phyloP scores from a whole-genome alignment of 1,140 invertebrate species.

The Calycopis cecrops region DNA sequence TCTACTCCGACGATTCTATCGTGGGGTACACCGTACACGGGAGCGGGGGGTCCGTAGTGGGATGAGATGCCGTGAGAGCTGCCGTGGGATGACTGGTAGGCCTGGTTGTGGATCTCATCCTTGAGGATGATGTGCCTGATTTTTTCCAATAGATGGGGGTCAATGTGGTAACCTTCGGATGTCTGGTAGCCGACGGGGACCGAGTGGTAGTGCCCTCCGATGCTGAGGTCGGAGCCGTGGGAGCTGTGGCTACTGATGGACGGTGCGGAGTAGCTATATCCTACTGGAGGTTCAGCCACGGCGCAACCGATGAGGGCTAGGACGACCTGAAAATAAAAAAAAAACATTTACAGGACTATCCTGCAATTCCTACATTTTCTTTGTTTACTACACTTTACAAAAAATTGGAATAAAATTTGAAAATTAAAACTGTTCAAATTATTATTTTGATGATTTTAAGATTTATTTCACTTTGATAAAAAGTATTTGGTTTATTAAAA shows the following conservation, averaged over 20 bases:
- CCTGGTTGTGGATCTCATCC: conserved; percentile 81
- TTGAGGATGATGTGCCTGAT: conserved; percentile 87
- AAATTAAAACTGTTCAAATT: no score
- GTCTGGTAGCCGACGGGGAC: conserved; percentile 84
- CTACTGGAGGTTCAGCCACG: conserved; percentile 66
- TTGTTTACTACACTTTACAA: no score
- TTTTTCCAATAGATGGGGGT: conserved; percentile 85
- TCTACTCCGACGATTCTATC: conserved; percentile 79
- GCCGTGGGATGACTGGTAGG: conserved; percentile 59
- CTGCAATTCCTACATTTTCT: no score
- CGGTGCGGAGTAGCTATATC: conserved; percentile 68
- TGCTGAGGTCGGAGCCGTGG: conserved; percentile 67
- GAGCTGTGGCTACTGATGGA: conserved; percentile 52
- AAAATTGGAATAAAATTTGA: no score
- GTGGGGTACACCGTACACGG: conserved; percentile 75
- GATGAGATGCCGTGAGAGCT: conserved; percentile 74
- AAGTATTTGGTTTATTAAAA: no score
- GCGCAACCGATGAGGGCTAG: conserved; percentile 68
- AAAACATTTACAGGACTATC: no score
- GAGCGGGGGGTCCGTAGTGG: conserved; percentile 75
- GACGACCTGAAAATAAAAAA: conserved; percentile 53
- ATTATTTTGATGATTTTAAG: no score
- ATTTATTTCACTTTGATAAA: no score
- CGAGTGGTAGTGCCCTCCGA: conserved; percentile 82
- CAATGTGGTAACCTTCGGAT: conserved; percentile 86